Conservation (phyloP, 2,888 invertebrate species). For the Agrochola lychnidis region DNA sequence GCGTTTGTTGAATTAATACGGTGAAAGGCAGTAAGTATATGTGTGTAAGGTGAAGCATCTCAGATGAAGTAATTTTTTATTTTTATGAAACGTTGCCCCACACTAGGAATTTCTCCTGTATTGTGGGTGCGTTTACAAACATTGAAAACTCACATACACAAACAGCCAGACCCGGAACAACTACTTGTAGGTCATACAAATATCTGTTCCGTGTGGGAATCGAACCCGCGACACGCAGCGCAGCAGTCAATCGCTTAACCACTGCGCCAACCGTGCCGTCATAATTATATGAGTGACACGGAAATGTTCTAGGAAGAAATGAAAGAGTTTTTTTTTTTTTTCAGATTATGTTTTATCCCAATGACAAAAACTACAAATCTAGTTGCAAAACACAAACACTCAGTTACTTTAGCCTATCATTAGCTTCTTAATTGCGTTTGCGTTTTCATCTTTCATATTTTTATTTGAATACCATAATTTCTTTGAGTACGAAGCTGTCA, state of each 20-base stretch:
- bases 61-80: neutral
- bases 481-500: neutral
- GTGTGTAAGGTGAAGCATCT: neutral
- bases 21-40: conserved; percentile 11
- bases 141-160: too few species aligned
- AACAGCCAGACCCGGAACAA: too few species aligned
- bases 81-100: too few species aligned
- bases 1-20: neutral
- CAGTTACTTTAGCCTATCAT: neutral
- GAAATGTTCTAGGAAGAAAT: neutral
- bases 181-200: too few species aligned
- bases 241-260: too few species aligned
- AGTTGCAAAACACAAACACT: neutral
- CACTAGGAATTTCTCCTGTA: too few species aligned
- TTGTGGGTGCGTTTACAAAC: too few species aligned
- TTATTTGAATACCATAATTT: conserved; percentile 2
- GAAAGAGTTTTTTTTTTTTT: too few species aligned
- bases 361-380: neutral
- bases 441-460: neutral
- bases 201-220: too few species aligned
- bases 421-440: neutral
- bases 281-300: neutral
- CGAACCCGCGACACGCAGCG: too few species aligned
- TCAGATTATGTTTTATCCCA: neutral
- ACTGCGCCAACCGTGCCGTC: too few species aligned